phyloP scores from a whole-genome alignment of 2,113 vertebrate species.

The Antigone vipio region DNA sequence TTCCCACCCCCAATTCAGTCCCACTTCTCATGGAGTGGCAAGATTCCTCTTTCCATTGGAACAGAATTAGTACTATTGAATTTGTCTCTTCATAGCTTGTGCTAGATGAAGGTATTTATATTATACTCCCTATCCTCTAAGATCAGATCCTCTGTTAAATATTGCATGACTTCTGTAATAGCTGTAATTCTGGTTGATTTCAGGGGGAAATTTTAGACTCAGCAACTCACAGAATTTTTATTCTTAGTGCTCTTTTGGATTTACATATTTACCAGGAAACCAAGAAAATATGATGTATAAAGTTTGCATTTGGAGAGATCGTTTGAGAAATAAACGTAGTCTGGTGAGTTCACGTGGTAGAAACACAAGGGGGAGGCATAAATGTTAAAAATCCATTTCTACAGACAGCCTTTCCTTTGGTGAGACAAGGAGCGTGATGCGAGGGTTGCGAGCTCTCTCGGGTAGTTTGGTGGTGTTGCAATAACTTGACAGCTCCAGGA shows the following conservation, averaged over 20 bases:
- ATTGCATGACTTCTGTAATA: not conserved
- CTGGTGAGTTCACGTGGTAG: not conserved
- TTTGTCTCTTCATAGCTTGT: not conserved
- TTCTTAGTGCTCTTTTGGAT: not conserved
- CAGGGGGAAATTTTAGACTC: not conserved
- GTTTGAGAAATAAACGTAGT: not conserved
- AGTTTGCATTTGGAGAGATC: not conserved
- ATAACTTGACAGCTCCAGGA: not conserved
- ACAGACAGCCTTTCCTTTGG: not conserved
- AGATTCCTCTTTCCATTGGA: not conserved
- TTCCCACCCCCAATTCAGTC: not conserved
- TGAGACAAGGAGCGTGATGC: fast-evolving
- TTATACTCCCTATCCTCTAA: not conserved
- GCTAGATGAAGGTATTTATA: not conserved
- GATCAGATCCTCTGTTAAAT: not conserved
- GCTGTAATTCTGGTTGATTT: not conserved
- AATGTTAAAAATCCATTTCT: constrained; percentile 23
- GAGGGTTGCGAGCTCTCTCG: not conserved
- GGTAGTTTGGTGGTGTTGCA: not conserved
- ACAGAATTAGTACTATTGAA: not conserved
- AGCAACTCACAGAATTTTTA: not conserved
- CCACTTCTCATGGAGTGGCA: not conserved
- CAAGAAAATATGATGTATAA: not conserved
- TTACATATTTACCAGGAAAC: not conserved
- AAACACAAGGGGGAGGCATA: constrained; percentile 39